These are phyloP conservation scores for Drosophila tani DNA, from an alignment of 1,140 invertebrate genomes.

Conservation along the genomic window DNA sequence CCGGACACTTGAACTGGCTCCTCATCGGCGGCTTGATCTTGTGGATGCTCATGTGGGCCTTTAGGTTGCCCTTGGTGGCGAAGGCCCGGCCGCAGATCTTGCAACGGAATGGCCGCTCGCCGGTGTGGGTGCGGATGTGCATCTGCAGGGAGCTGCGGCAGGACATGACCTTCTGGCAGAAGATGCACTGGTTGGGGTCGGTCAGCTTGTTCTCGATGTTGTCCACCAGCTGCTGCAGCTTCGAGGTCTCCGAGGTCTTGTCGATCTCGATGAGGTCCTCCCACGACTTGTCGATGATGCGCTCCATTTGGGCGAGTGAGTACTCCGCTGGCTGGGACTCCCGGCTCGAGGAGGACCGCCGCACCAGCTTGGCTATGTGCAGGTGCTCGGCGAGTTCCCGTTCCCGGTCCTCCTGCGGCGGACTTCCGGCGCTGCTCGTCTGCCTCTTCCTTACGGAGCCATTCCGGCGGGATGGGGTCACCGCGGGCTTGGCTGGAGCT, in stretches of 20 bases:
- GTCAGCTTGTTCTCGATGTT: conserved; percentile 98
- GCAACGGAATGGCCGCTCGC: conserved; percentile 98
- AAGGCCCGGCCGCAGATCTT: conserved; percentile 98
- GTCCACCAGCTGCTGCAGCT: conserved; percentile 97
- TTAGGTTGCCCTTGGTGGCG: conserved; percentile 99
- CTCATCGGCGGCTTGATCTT: conserved; percentile 95
- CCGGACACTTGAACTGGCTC: conserved; percentile 98
- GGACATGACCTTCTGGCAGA: conserved; percentile 98
- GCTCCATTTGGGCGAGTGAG: conserved; percentile 77
- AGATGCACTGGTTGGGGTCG: conserved; percentile 98
- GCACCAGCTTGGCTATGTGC: conserved; percentile 65
- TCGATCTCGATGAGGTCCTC: conserved; percentile 97
- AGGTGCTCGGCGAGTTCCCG: conserved; percentile 49
- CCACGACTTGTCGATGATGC: conserved; percentile 94
- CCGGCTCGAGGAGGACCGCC: conserved; percentile 70
- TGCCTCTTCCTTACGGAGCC: conserved; percentile 68
- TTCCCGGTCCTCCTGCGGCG: conserved; percentile 51
- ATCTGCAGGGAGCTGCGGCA: conserved; percentile 99
- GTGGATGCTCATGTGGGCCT: conserved; percentile 99
- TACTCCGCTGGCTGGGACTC: conserved; percentile 61
- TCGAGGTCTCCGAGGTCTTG: conserved; percentile 95
- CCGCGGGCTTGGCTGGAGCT: conserved; percentile 19
- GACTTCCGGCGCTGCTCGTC: conserved; percentile 46
- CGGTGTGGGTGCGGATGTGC: conserved; percentile 96
- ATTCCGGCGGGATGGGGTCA: conserved; percentile 47